These are phyloP conservation scores for Oxyura jamaicensis DNA, from an alignment of 2,113 vertebrate species.

Conservation along the genomic window DNA sequence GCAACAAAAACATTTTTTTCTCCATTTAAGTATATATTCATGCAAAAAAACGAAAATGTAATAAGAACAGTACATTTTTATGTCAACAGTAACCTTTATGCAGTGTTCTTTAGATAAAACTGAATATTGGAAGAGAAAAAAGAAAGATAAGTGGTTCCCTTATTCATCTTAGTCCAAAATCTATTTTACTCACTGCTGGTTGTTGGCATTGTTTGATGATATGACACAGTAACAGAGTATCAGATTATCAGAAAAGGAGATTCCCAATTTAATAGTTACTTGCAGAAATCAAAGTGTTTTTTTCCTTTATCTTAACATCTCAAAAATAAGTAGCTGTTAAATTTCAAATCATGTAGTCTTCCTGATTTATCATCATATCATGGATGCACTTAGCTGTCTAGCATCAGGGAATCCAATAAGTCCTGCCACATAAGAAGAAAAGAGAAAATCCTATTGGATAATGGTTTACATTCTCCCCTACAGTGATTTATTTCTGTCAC, in stretches of 20 bases:
- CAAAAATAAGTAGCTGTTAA: slow-evolving; percentile 79
- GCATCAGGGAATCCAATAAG: slow-evolving; percentile 84
- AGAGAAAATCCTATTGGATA: slow-evolving; percentile 78
- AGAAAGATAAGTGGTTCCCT: slow-evolving; percentile 71
- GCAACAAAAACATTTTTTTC: slow-evolving; percentile 26
- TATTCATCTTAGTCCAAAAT: slow-evolving; percentile 83
- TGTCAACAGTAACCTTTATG: slow-evolving; percentile 77
- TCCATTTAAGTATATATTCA: slow-evolving; percentile 69
- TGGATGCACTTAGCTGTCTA: slow-evolving; percentile 79
- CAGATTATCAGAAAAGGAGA: slow-evolving; percentile 76
- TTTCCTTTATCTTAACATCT: slow-evolving; percentile 75
- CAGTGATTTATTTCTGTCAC: slow-evolving; percentile 83
- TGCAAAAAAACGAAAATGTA: slow-evolving; percentile 73
- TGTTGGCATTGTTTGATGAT: slow-evolving; percentile 77
- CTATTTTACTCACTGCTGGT: slow-evolving; percentile 77
- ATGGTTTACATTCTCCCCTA: slow-evolving; percentile 72
- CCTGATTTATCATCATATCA: slow-evolving; percentile 81
- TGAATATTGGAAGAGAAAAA: slow-evolving; percentile 68
- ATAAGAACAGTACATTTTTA: slow-evolving; percentile 71
- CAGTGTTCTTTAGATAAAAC: slow-evolving; percentile 76
- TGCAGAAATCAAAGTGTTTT: slow-evolving; percentile 66
- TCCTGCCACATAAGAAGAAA: slow-evolving; percentile 82
- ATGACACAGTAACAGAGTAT: slow-evolving; percentile 68
- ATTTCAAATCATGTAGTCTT: slow-evolving; percentile 77
- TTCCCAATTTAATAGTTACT: slow-evolving; percentile 80